Evolutionary conservation across 2,113 vertebrate genomes (phyloP).

Genomic region (Heterotis niloticus): DNA sequence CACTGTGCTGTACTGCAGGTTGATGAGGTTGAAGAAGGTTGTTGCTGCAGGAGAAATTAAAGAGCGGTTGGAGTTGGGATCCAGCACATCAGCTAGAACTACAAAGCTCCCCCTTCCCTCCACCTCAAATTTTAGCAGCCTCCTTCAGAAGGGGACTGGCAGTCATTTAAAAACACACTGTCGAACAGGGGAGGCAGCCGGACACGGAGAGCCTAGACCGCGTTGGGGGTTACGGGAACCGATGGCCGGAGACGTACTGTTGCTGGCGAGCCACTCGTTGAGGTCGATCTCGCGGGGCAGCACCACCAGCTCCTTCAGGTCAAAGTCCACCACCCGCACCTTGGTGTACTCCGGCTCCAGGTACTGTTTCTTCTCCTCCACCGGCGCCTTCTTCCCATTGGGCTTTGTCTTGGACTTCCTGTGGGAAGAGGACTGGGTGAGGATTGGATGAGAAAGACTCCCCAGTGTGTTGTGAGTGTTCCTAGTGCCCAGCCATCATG

Average conservation of each 20-base stretch:
- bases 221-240: too few species aligned
- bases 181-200: too few species aligned
- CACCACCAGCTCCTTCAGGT: conserved; percentile 91
- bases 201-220: too few species aligned
- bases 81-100: background rate
- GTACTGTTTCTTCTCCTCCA: conserved; percentile 93
- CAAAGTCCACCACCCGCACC: conserved; percentile 87
- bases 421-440: conserved; percentile 21
- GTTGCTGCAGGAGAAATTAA: conserved; percentile 72
- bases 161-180: too few species aligned
- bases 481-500: too few species aligned
- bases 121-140: background rate
- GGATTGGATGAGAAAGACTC: too few species aligned
- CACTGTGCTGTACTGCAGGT: conserved; percentile 98
- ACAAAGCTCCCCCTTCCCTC: background rate
- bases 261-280: conserved; percentile 98
- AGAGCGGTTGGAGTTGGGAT: background rate
- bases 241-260: conserved; percentile 73
- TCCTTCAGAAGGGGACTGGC: background rate
- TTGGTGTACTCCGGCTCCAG: conserved; percentile 89
- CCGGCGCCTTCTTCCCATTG: conserved; percentile 89
- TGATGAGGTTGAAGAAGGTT: conserved; percentile 98
- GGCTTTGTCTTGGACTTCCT: conserved; percentile 98
- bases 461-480: too few species aligned
- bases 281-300: conserved; percentile 95